Conservation (phyloP, 2,797 vertebrate species). For the Peromyscus aztecus region DNA sequence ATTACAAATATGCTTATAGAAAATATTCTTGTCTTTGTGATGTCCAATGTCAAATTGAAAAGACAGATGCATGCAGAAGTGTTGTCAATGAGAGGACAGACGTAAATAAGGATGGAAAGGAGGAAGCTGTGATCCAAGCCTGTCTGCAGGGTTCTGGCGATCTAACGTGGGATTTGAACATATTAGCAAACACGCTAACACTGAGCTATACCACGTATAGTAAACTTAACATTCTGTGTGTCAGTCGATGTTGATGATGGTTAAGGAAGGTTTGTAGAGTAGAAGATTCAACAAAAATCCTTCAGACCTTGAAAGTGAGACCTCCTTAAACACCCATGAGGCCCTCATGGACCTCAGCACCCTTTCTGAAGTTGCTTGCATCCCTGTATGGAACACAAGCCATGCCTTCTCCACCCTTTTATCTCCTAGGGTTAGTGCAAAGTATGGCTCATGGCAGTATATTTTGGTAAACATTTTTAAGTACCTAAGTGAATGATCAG, state of each 20-base stretch:
- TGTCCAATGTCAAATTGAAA: not conserved
- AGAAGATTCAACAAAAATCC: not conserved
- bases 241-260: not conserved
- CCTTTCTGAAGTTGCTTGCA: not conserved
- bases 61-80: not conserved
- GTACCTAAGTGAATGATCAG: not conserved
- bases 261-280: not conserved
- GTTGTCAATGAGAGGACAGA: not conserved
- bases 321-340: not conserved
- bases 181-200: not conserved
- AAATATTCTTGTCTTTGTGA: too few relatives aligned
- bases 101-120: not conserved
- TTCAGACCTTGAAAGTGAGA: not conserved
- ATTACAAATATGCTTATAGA: not conserved
- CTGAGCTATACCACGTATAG: not conserved
- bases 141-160: not conserved
- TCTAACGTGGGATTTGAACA: not conserved
- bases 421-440: not conserved
- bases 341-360: not conserved
- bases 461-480: not conserved
- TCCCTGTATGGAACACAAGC: not conserved
- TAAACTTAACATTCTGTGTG: not conserved
- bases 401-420: not conserved
- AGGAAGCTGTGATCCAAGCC: not conserved
- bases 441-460: not conserved